Evolutionary conservation across 2,797 vertebrate genomes (phyloP), one percentile per base, ranked within the genome.

Genomic region (Sebastes glaucus): DNA sequence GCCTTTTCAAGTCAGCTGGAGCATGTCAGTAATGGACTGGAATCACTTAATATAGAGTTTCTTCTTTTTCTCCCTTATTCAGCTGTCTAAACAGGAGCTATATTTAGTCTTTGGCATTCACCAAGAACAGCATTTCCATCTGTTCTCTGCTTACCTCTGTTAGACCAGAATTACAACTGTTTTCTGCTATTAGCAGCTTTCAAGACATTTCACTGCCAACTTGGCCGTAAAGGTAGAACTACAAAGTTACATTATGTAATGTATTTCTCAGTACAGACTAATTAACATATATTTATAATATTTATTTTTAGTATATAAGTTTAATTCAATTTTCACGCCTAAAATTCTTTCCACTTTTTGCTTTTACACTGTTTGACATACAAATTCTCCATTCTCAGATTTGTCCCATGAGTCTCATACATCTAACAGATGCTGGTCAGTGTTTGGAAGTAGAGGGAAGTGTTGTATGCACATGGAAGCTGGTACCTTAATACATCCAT

Each of bases 211-310:
- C 8, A 95, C 96, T 64, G 95, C 96, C 87, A 96, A 93, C 93
- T 83, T 97, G 90, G 94, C 95, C 9, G 93, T 95, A 14, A 94
- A 96, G 95, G 95, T 96, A 93, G 3, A 61, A 25, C 53, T 38
- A 10, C 18, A 69, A 1, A 25, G 11, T 25, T 14, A 28, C 18
- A 52, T 20, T 7, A n/a, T 38, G 9, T 23, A 22, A 11, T 13
- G 16, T 23, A n/a, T 52, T 55, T 61, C 4, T 73, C 23, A 35
- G 22, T 3, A 23, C 23, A 9, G 22, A 23, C 4, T 35, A 11
- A 33, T 53, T 1, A 27, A 38, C 7, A 61, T 7, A 13, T 18
- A 65, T 20, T 16, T 23, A 49, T 28, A 20, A 28, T n/a, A 49
- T 30, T 28, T 33, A 46, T 46, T 46, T 28, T 63, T 23, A 42